Conservation (phyloP, 2,888 invertebrate genomes). For the Cataglyphis rosenhaueri region DNA sequence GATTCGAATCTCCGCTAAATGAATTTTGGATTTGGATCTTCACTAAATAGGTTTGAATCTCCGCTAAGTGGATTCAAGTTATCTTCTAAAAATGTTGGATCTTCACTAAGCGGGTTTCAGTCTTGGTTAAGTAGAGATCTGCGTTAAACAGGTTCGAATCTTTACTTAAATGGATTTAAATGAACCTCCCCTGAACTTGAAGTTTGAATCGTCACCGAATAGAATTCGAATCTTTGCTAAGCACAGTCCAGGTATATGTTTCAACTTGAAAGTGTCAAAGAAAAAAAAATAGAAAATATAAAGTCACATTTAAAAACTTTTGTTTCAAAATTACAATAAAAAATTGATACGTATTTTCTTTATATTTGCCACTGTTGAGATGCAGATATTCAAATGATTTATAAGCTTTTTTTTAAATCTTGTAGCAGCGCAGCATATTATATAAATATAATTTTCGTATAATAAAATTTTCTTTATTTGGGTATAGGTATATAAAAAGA, state of each 20-base stretch:
- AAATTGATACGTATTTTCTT: not conserved
- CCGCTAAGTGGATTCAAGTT: not conserved
- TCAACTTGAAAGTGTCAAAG: not conserved
- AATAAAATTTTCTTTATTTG: not conserved
- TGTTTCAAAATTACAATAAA: constrained; percentile 24
- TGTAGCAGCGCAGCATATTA: not conserved
- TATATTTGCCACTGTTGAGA: constrained; percentile 31
- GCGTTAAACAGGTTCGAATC: not conserved
- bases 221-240: not conserved
- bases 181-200: not conserved
- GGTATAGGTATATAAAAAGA: constrained; percentile 33
- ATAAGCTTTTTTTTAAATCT: not conserved
- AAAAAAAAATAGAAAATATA: not conserved
- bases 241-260: not conserved
- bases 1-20: not conserved
- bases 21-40: not conserved
- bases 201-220: not conserved
- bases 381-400: constrained; percentile 27
- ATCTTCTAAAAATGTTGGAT: not conserved
- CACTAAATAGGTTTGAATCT: not conserved
- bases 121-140: not conserved
- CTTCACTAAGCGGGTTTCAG: not conserved
- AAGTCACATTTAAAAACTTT: constrained; percentile 21
- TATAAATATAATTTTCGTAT: not conserved
- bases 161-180: not conserved